Evolutionary conservation across 2,797 vertebrate species (phyloP).

Genomic region (Notamacropus eugenii): DNA sequence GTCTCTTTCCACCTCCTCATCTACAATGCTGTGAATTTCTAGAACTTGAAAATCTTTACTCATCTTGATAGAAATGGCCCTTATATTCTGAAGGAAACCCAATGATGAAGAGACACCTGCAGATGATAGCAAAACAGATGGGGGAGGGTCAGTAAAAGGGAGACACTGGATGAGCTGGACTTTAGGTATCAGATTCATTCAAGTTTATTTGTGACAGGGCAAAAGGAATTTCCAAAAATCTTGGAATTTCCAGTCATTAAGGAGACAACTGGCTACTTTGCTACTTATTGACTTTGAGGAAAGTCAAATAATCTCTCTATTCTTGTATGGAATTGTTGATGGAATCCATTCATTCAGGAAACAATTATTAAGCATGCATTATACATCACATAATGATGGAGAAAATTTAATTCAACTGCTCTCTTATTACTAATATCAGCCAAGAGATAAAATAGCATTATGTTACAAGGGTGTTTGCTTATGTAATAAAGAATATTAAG

Average conservation of each 20-base stretch:
- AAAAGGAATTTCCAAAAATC: background rate
- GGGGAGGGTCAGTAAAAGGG: background rate
- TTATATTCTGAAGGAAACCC: slow-evolving; percentile 7
- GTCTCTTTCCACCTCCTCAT: background rate
- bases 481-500: background rate
- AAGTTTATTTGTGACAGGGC: background rate
- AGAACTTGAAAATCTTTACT: background rate
- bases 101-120: background rate
- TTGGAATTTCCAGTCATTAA: background rate
- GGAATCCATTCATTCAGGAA: background rate
- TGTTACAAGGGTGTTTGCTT: background rate
- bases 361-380: background rate
- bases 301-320: background rate
- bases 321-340: background rate
- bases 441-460: background rate
- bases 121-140: background rate
- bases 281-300: background rate
- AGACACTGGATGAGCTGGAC: background rate
- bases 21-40: background rate
- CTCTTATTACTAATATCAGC: background rate
- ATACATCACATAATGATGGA: background rate
- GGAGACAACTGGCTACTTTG: background rate
- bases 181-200: background rate
- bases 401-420: background rate
- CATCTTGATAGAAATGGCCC: background rate